These are phyloP conservation scores for Percina caprodes DNA, from an alignment of 2,113 vertebrate genomes.

Conservation along the genomic window DNA sequence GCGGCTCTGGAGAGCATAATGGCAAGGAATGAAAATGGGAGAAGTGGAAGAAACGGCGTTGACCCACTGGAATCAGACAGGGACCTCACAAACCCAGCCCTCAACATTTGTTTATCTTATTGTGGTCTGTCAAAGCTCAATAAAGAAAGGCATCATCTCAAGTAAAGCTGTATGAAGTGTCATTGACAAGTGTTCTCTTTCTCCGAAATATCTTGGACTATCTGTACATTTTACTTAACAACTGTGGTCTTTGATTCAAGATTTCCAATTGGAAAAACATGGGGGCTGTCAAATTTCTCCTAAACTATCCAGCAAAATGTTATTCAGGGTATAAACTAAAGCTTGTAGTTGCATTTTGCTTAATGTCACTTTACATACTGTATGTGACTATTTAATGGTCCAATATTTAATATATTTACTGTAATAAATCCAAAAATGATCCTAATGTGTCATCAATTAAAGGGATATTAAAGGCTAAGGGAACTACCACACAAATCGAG, in stretches of 20 bases:
- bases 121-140: conserved; percentile 47
- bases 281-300: neutral
- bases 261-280: conserved; percentile 15
- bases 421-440: no score
- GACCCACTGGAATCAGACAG: conserved; percentile 42
- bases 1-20: conserved; percentile 28
- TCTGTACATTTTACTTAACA: neutral
- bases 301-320: neutral
- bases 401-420: no score
- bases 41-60: conserved; percentile 29
- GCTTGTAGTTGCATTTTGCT: neutral
- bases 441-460: no score
- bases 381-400: neutral
- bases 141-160: neutral
- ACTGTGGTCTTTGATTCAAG: neutral
- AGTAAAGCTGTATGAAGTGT: neutral
- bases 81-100: conserved; percentile 18
- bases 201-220: conserved; percentile 7
- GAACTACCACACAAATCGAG: no score
- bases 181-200: conserved; percentile 27
- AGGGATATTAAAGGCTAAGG: no score
- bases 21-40: conserved; percentile 38
- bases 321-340: neutral
- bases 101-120: conserved; percentile 40
- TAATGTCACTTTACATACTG: conserved; percentile 15